Percentiles rank a stretch among this genome's conserved stretches.
Conservation (phyloP, 2,797 vertebrate genomes). For the Hipposideros larvatus region DNA sequence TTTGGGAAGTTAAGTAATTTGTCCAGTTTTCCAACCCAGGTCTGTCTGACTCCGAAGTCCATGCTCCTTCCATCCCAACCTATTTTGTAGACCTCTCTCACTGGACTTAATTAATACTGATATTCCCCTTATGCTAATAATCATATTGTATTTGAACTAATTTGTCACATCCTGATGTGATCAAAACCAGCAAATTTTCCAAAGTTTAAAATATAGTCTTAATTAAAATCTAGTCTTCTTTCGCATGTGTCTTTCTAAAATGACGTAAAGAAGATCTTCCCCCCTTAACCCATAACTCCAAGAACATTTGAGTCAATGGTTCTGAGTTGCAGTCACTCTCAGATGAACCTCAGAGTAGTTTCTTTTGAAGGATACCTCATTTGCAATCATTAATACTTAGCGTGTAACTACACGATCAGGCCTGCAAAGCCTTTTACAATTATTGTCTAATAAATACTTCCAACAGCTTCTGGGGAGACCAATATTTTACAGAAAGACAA, state of each 20-base stretch:
- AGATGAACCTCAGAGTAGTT: background rate
- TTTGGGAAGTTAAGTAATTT: background rate
- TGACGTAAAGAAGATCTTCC: background rate
- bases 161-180: constrained; percentile 50
- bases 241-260: constrained; percentile 45
- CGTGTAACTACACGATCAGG: background rate
- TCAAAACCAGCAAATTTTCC: constrained; percentile 24
- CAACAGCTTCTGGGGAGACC: background rate
- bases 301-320: background rate
- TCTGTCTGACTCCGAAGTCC: background rate
- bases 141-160: constrained; percentile 40
- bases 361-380: background rate
- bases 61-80: background rate
- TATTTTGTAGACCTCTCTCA: background rate
- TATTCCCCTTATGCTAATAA: constrained; percentile 50
- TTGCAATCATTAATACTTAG: background rate
- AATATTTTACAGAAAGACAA: background rate
- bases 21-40: background rate
- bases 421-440: constrained; percentile 33
- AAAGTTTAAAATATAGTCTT: constrained; percentile 42
- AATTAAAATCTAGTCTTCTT: constrained; percentile 50
- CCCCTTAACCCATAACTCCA: background rate
- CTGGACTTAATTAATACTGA: constrained; percentile 28
- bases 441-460: constrained; percentile 35
- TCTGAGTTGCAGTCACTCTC: background rate